Evolutionary conservation across 1,140 invertebrate species (phyloP).

Genomic region (Babylonia areolata): DNA sequence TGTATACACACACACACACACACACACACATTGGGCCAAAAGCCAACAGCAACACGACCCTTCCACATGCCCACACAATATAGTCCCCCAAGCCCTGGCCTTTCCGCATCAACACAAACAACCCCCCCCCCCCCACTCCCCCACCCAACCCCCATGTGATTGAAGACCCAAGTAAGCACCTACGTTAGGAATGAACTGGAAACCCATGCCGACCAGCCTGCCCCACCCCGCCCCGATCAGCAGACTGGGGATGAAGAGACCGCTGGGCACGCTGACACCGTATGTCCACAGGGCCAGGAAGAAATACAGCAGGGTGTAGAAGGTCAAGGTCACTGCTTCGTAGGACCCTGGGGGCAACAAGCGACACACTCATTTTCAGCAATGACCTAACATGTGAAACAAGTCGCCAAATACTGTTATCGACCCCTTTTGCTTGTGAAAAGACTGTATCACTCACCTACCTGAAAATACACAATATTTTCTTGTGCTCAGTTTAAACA

Average conservation of each 20-base stretch:
- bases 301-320: conserved; percentile 94
- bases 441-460: too few relatives aligned
- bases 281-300: conserved; percentile 94
- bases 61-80: not conserved
- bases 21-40: not conserved
- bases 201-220: conserved; percentile 83
- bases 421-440: too few relatives aligned
- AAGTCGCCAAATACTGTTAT: too few relatives aligned
- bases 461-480: too few relatives aligned
- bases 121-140: too few relatives aligned
- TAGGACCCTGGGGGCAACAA: conserved; percentile 85
- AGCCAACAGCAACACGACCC: not conserved
- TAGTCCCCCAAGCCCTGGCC: too few relatives aligned
- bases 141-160: too few relatives aligned
- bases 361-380: too few relatives aligned
- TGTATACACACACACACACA: not conserved
- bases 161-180: too few relatives aligned
- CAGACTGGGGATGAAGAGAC: conserved; percentile 97
- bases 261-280: conserved; percentile 94
- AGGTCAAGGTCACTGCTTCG: conserved; percentile 84
- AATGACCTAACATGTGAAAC: too few relatives aligned
- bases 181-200: not conserved
- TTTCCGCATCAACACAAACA: too few relatives aligned
- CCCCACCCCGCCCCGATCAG: conserved; percentile 98
- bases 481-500: too few relatives aligned